Evolutionary conservation across 1,140 invertebrate genomes (phyloP), one percentile per base, ranked within the genome.

Genomic region (Hycleus phaleratus): DNA sequence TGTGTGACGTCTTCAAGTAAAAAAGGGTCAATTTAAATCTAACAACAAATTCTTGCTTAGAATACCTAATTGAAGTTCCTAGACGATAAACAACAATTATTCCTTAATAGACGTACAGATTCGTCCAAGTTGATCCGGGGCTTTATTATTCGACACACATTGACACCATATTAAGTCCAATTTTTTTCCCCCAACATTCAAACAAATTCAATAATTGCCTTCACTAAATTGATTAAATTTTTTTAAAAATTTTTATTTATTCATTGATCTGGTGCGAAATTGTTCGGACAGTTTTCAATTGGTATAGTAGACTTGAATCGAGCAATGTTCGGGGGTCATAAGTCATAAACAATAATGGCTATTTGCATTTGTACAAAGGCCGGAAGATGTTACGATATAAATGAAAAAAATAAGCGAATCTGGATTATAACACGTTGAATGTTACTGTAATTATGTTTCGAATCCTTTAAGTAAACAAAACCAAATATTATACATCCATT

Each of bases 31-130:
- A 55, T 55, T 55, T 55, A 55, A 55, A 55, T 55, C 32, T 7
- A 32, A 46, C 45, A 46, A 55, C 52, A 55, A 46, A 47, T 26
- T 46, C 52, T 55, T 46, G 44, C 43, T 40, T 55, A 25, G 52
- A 46, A 55, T 55, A 55, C 52, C 39, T 55, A 55, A 55, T 55
- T 55, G 52, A 53, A 46, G 44, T 55, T 46, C 38, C 52, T 55
- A 55, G 47, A 44, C 52, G 43, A 55, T 55, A 55, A 55, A 55
- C 52, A 55, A 55, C 52, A 55, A 55, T 55, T 55, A 55, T 55
- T 47, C 46, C 12, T 38, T 55, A 55, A 55, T 55, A 55, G 52
- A 55, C 52, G 44, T 55, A 46, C 52, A 55, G 52, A 55, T 55
- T 26, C 52, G 45, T 38, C 26, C 45, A 55, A 44, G 52, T 55